phyloP scores from a whole-genome alignment of 2,888 invertebrate species.

The Caenorhabditis doughertyi region DNA sequence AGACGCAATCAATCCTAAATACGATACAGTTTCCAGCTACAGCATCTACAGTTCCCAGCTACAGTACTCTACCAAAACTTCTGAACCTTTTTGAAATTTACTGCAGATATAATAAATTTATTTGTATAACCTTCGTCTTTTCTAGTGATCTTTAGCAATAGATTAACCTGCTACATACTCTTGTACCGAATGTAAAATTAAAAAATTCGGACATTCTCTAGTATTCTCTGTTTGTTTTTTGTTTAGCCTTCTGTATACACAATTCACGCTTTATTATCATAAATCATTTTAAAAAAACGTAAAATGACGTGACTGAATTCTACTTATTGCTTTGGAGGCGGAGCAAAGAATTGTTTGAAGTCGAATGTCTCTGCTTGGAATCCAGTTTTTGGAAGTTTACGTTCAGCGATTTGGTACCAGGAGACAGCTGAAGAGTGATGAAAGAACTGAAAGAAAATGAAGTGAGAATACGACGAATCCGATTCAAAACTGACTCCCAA shows the following conservation, averaged over 20 bases:
- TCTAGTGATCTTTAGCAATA: too few species aligned
- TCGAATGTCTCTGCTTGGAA: conserved; percentile 22
- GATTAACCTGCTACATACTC: too few species aligned
- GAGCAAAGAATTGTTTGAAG: conserved; percentile 17
- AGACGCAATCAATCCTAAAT: neutral
- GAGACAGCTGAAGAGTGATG: conserved; percentile 1
- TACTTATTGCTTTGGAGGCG: conserved; percentile 9
- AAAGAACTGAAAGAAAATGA: conserved; percentile 31
- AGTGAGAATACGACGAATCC: neutral
- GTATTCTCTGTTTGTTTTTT: neutral
- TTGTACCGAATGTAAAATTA: too few species aligned
- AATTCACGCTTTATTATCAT: conserved; percentile 43
- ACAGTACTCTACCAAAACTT: too few species aligned
- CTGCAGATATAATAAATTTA: too few species aligned
- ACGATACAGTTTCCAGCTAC: too few species aligned
- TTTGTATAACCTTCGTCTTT: too few species aligned
- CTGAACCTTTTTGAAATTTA: too few species aligned
- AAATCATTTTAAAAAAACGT: conserved; percentile 5
- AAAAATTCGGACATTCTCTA: neutral
- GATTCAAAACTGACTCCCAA: conserved; percentile 23
- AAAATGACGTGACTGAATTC: conserved; percentile 11
- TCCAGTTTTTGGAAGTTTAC: conserved; percentile 16
- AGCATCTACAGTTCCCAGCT: too few species aligned
- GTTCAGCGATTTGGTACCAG: conserved; percentile 43
- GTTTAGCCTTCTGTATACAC: conserved; percentile 2